Conservation (phyloP, 2,113 vertebrate species). For the Urocynchramus pylzowi region DNA sequence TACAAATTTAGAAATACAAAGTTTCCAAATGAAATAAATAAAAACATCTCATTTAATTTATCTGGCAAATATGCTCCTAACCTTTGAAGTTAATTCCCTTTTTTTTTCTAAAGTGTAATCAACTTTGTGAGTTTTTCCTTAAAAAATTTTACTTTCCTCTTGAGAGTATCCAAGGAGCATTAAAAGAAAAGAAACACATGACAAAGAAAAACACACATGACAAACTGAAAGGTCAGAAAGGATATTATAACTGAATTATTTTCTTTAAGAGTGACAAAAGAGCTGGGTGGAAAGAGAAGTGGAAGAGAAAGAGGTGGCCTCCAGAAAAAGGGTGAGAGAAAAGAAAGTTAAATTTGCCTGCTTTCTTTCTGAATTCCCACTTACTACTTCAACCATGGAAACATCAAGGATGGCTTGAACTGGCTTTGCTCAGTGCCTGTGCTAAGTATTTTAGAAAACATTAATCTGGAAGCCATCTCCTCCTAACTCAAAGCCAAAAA, state of each 20-base stretch:
- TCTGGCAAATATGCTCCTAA: background rate
- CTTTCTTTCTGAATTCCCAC: background rate
- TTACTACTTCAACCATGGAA: background rate
- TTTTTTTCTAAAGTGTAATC: background rate
- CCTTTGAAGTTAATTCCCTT: background rate
- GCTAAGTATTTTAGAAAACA: background rate
- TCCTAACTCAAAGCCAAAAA: background rate
- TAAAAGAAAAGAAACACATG: background rate
- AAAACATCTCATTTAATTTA: background rate
- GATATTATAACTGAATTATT: constrained; percentile 28
- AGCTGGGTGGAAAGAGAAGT: background rate
- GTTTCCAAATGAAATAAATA: background rate
- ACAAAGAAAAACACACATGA: constrained; percentile 9
- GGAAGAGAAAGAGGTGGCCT: background rate
- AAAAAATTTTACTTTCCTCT: constrained; percentile 8
- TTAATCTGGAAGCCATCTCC: background rate
- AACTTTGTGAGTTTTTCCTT: background rate
- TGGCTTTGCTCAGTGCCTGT: background rate
- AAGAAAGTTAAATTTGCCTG: background rate
- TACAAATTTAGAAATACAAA: background rate
- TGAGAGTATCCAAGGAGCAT: background rate
- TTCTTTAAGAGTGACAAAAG: background rate
- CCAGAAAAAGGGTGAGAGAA: background rate
- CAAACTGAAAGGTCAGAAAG: constrained; percentile 33
- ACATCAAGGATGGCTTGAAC: background rate